Evolutionary conservation across 2,113 vertebrate genomes (phyloP).

Genomic region (Saguinus midas): DNA sequence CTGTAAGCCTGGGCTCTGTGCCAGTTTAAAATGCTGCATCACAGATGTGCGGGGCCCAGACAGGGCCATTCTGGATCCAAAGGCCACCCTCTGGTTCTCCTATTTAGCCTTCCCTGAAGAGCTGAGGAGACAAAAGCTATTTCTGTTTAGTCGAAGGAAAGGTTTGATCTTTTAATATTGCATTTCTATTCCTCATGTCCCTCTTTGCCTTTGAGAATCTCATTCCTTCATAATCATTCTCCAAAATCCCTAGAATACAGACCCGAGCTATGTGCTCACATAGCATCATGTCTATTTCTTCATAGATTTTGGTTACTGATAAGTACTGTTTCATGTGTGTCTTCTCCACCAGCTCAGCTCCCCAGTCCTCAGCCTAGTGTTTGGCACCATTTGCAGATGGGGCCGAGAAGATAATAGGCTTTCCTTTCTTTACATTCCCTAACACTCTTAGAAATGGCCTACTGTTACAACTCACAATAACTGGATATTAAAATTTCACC

Average conservation of each 20-base stretch:
- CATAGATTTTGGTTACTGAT: not conserved
- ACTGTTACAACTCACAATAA: not conserved
- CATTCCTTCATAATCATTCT: not conserved
- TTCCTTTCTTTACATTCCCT: not conserved
- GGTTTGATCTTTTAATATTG: not conserved
- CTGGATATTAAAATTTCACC: not conserved
- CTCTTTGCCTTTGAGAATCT: not conserved
- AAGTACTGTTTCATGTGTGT: not conserved
- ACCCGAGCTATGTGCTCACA: accelerated
- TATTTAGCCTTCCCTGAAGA: not conserved
- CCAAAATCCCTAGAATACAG: not conserved
- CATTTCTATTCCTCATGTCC: not conserved
- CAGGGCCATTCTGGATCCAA: not conserved
- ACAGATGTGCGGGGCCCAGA: not conserved
- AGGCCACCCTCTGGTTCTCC: not conserved
- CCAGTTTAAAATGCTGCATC: not conserved
- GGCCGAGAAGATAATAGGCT: not conserved
- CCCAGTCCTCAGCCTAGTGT: not conserved
- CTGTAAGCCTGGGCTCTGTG: constrained; percentile 42
- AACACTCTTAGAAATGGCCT: not conserved
- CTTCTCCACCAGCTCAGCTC: not conserved
- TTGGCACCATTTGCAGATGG: not conserved
- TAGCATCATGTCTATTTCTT: not conserved
- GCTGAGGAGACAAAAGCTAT: not conserved
- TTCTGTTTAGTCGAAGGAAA: not conserved